phyloP scores from a whole-genome alignment of 1,140 invertebrate species.

The Paramacrobiotus metropolitanus region DNA sequence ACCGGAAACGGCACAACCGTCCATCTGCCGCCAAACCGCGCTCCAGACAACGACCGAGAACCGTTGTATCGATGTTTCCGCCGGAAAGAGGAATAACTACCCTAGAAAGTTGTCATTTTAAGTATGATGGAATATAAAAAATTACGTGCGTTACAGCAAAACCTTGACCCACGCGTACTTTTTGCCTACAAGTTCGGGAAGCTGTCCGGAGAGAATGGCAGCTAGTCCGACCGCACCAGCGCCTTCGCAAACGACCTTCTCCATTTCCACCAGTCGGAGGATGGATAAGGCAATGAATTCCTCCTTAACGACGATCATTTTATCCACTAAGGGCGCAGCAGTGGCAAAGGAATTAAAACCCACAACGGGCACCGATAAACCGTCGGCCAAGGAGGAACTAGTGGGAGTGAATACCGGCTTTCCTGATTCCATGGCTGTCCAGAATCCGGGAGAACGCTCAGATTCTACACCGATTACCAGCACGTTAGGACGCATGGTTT shows the following conservation, averaged over 20 bases:
- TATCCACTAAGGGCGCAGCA: conserved; percentile 47
- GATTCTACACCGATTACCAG: conserved; percentile 56
- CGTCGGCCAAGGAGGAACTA: conserved; percentile 61
- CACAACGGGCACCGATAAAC: conserved; percentile 59
- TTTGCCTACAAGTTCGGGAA: conserved; percentile 61
- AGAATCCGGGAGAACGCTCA: conserved; percentile 62
- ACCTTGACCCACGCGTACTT: no score
- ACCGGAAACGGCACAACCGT: conserved; percentile 56
- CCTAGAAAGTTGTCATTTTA: conserved; percentile 22
- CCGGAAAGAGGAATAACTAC: conserved; percentile 61
- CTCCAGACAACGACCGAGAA: conserved; percentile 63
- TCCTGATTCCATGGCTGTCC: conserved; percentile 40
- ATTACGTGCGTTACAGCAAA: conserved; percentile 6
- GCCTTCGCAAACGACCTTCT: conserved; percentile 79
- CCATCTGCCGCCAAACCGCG: conserved; percentile 66
- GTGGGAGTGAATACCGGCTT: conserved; percentile 40
- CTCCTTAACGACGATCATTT: conserved; percentile 23
- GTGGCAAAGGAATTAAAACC: conserved; percentile 67
- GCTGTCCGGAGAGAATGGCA: conserved; percentile 51
- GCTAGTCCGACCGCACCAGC: conserved; percentile 66
- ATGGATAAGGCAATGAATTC: conserved; percentile 60
- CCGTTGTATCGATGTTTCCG: conserved; percentile 78
- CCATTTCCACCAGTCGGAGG: conserved; percentile 54
- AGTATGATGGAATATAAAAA: not conserved
- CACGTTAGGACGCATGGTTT: conserved; percentile 51